Evolutionary conservation across 2,888 invertebrate species (phyloP).

Genomic region (Dione juno): DNA sequence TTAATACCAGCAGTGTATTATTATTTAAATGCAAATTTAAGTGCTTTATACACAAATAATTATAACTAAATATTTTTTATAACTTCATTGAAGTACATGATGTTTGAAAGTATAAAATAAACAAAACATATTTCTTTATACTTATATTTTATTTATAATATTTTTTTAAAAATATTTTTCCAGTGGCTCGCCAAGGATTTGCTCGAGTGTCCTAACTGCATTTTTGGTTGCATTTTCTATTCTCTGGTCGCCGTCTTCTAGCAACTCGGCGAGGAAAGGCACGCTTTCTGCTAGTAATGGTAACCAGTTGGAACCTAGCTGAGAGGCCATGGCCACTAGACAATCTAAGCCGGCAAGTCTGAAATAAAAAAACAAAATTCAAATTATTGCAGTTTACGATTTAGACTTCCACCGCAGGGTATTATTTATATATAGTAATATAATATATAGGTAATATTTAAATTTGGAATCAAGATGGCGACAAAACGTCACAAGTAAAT

Average conservation of each 20-base stretch:
- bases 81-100: too few relatives aligned
- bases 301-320: constrained; percentile 94
- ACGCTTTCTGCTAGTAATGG: constrained; percentile 95
- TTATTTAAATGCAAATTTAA: too few relatives aligned
- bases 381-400: too few relatives aligned
- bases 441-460: too few relatives aligned
- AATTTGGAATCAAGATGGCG: too few relatives aligned
- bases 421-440: too few relatives aligned
- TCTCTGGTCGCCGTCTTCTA: constrained; percentile 93
- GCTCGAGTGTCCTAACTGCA: constrained; percentile 92
- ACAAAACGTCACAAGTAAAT: too few relatives aligned
- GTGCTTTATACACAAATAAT: too few relatives aligned
- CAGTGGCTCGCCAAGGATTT: constrained; percentile 93
- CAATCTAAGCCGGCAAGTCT: constrained; percentile 88
- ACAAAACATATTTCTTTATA: neutral
- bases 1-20: too few relatives aligned
- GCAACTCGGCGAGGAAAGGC: constrained; percentile 95
- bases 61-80: too few relatives aligned
- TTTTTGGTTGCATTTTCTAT: constrained; percentile 92
- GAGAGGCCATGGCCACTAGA: constrained; percentile 90
- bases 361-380: constrained; percentile 42
- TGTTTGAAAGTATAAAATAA: neutral
- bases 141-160: neutral
- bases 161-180: constrained; percentile 90
- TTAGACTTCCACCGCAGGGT: too few relatives aligned